Evolutionary conservation across 2,797 vertebrate genomes (phyloP), one percentile per base, ranked within the genome.

Genomic region (Melanotaenia parkinsoni): DNA sequence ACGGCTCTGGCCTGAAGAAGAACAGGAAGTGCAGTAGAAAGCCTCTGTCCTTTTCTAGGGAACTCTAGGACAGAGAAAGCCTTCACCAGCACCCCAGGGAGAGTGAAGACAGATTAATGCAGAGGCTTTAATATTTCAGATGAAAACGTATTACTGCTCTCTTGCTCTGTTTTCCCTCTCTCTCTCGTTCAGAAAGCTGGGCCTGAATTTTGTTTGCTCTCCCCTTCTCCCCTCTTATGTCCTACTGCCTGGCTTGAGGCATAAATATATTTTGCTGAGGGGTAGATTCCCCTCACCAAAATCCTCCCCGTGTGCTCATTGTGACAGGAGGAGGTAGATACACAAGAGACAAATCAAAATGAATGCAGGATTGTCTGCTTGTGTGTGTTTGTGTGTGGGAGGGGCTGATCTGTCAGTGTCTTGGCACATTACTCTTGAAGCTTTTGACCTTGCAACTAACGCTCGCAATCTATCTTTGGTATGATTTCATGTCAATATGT

Each of bases 111-210:
- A 93, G 93, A 94, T 93, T 94, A 94, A 95, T 93, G 89, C 89
- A 88, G 83, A 70, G 76, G 85, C 90, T 94, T 95, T 91, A 94
- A 95, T 95, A 94, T 94, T 95, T 94, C 87, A 95, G 91, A 90
- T 90, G 89, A 89, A 93, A 94, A 94, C 37, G 72, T 93, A 94
- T 94, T 92, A 93, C 91, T 85, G 77, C 91, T 89, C 86, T 82
- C 79, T 77, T 62, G 67, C 81, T 77, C 85, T 84, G 43, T 72
- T 64, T 47, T 43, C 60, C 33, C 70, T 20, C 70, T 3, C 70
- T 22, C 69, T 50, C 59, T 64, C 16, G 45, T 76, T 80, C 66
- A 47, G 62, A 74, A 64, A 63, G 54, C 60, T 54, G 30, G 56
- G 62, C 54, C 18, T 33, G 47, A 58, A 75, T 63, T 76, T 58